A percentile compares a stretch with the other conserved stretches of the same genome.
Conservation (phyloP, 2,113 vertebrate genomes). For the Panthera tigris region DNA sequence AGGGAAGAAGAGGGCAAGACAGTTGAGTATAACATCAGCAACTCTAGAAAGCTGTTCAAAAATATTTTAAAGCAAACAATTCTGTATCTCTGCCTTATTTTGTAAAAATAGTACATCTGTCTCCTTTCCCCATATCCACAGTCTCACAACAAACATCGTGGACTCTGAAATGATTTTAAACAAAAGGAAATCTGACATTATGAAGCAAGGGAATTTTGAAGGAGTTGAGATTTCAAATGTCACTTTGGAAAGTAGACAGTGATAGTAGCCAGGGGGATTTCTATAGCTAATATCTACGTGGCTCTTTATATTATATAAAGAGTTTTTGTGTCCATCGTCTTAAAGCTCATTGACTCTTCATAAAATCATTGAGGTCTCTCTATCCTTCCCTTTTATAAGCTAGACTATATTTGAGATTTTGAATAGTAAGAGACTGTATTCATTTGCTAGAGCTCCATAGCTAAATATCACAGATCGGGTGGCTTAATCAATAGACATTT, state of each 20-base stretch:
- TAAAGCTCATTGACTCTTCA: neutral
- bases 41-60: neutral
- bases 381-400: neutral
- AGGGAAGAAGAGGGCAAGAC: neutral
- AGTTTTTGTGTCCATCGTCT: neutral
- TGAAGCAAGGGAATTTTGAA: neutral
- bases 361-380: neutral
- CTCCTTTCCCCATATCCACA: neutral
- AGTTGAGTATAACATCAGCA: neutral
- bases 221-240: neutral
- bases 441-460: neutral
- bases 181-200: neutral
- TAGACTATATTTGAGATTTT: neutral
- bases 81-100: neutral
- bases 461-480: neutral
- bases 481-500: neutral
- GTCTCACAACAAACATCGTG: neutral
- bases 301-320: neutral
- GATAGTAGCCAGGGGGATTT: neutral
- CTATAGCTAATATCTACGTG: neutral
- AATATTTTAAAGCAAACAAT: neutral
- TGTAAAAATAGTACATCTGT: neutral
- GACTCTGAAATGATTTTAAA: constrained; percentile 28
- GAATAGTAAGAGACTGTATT: neutral
- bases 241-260: neutral